phyloP scores from a whole-genome alignment of 2,797 vertebrate species.

The Helostoma temminkii region DNA sequence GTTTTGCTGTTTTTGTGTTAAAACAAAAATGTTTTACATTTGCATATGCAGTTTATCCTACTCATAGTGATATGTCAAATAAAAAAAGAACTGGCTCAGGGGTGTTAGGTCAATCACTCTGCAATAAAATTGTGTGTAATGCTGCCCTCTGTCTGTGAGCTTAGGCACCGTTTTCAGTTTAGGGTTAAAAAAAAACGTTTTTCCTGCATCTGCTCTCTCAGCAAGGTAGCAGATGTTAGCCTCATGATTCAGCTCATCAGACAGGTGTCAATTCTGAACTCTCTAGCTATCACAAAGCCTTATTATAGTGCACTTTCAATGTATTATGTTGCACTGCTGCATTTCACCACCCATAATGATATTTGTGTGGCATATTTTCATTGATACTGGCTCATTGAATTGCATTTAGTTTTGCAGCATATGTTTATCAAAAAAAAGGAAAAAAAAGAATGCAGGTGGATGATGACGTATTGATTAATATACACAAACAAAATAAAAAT shows the following conservation, averaged over 20 bases:
- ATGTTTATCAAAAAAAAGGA: not conserved
- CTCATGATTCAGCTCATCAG: not conserved
- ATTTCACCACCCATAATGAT: slow-evolving; percentile 15
- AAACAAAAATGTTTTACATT: not conserved
- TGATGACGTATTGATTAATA: not conserved
- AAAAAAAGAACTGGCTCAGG: not conserved
- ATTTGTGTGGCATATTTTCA: not conserved
- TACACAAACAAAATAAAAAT: too few relatives aligned
- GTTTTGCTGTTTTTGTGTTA: too few relatives aligned
- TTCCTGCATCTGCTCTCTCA: not conserved
- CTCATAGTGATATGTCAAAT: not conserved
- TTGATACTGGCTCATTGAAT: not conserved
- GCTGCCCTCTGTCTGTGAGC: slow-evolving; percentile 54
- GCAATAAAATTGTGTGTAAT: slow-evolving; percentile 31
- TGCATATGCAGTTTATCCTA: not conserved
- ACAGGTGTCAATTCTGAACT: not conserved
- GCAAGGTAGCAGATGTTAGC: not conserved
- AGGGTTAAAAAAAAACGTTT: not conserved
- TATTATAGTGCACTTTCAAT: too few relatives aligned
- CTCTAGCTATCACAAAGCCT: too few relatives aligned
- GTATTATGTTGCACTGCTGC: not conserved
- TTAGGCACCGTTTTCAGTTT: slow-evolving; percentile 7
- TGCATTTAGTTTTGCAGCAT: not conserved
- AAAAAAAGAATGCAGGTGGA: not conserved
- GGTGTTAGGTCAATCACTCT: not conserved